Conservation (phyloP, 2,888 invertebrate genomes). For the Brachylomia viminalis region DNA sequence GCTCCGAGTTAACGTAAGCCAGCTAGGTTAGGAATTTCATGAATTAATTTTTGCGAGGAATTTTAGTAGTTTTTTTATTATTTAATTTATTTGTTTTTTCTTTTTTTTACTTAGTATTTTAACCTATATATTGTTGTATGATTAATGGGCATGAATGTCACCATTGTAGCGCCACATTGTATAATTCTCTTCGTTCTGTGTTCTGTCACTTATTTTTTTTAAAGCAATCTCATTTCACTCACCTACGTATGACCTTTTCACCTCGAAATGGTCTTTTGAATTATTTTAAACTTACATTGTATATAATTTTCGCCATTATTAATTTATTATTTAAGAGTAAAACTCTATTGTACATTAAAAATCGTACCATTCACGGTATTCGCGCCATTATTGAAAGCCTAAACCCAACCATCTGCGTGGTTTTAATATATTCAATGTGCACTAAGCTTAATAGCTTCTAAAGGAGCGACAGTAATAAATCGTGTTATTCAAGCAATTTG, state of each 20-base stretch:
- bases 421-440: constrained; percentile 60
- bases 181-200: too few relatives aligned
- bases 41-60: too few relatives aligned
- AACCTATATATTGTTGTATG: too few relatives aligned
- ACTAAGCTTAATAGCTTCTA: constrained; percentile 58
- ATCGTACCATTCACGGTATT: constrained; percentile 29
- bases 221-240: not conserved
- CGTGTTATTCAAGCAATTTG: constrained; percentile 55
- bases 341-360: constrained; percentile 18
- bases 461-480: constrained; percentile 55
- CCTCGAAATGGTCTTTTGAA: not conserved
- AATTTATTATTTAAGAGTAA: not conserved
- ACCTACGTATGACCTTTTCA: not conserved
- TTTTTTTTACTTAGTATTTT: too few relatives aligned
- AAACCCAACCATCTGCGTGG: constrained; percentile 34
- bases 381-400: constrained; percentile 37
- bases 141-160: too few relatives aligned
- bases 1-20: too few relatives aligned
- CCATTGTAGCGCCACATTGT: too few relatives aligned
- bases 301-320: not conserved
- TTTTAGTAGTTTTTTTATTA: too few relatives aligned
- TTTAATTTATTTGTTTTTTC: too few relatives aligned
- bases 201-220: not conserved
- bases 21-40: too few relatives aligned
- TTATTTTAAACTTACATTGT: not conserved